Base-by-base conservation (phyloP, 2,113 vertebrate genomes). In the Gopherus flavomarginatus region DNA sequence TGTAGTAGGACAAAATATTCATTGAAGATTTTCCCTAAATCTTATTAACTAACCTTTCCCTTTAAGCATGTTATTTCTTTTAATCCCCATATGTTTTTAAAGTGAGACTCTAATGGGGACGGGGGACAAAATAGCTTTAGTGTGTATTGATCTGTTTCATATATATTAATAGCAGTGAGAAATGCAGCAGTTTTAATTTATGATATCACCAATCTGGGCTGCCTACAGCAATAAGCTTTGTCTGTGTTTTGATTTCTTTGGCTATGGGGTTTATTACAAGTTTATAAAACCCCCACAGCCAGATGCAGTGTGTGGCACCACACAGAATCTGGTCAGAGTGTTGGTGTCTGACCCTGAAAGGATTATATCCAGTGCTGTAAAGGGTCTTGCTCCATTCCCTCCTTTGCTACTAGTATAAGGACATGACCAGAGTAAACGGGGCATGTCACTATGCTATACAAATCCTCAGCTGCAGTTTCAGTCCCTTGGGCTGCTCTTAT, bases 401-500 rank as follows among this genome's bases (percentile, higher is more conserved):
- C 27, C 75, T 38, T 77, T 26, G 42, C 75, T 72, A 22, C 65
- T 72, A 72, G 65, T 38, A 72, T 72, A 21, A 72, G n/a, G 35
- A 17, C 22, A 8, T 14, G 42, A 27, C 24, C 38, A 29, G 75
- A 22, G 24, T 27, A 78, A 72, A 47, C 12, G 42, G 42, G 24
- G 96, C 95, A 95, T 12, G 38, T 8, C 24, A 26, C 95, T 65
- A 97, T 93, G 94, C 93, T 96, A 95, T 94, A 95, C 92, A 93
- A 97, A 88, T 92, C 96, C 94, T 95, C 94, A 79, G 92, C 89
- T 95, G 95, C 96, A 85, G 94, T 97, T 96, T 87, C 90, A 81
- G 89, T 93, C 95, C 94, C 95, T 86, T 95, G 97, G 96, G 96
- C 96, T 91, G 94, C 24, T 87, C 91, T 96, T 92, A 95, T 97